Base-by-base conservation (phyloP, 2,113 vertebrate genomes). In the Geococcyx californianus region DNA sequence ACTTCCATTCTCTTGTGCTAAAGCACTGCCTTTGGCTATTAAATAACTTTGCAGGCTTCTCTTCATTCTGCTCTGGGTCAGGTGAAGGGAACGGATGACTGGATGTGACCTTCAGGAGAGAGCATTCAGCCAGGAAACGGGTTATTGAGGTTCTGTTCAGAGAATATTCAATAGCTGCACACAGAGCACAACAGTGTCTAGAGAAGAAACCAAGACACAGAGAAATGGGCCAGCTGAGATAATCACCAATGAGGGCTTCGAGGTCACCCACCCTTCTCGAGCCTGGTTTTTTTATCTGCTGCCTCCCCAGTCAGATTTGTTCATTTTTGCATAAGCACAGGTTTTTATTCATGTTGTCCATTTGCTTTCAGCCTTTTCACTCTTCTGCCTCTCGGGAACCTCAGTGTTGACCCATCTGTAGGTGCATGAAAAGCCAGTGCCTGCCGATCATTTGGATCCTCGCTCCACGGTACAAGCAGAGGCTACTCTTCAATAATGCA, bases 401-500 rank as follows among this genome's bases (percentile, higher is more conserved):
- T 92, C 82, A 83, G 58, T 90, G 88, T 59, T 91, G 80, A 84
- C 47, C 58, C 0, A 0, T 13, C 33, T 62, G 5, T 26, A 34
- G 51, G 51, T 29, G 2, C 16, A 86, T 64, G 76, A 95, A 93
- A 92, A 82, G 52, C 54, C 55, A 47, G 45, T 21, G 36, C 45
- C 84, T 89, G 81, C 47, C 1, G 11, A 92, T 80, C 45, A 87
- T 93, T 95, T 93, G 87, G 84, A 93, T 88, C 88, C 74, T 78
- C 87, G 45, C 62, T 95, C 86, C 77, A 93, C 42, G 80, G 70
- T 93, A 92, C 6, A 10, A 55, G 77, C 68, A 7, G 34, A 93
- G 81, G 68, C 79, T 96, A 62, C 75, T 97, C 84, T 86, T 97
- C 93, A 97, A 96, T 97, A 96, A 97, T 85, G 83, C 95, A 94